phyloP scores from a whole-genome alignment of 2,113 vertebrate genomes.

The Phoxinus phoxinus region DNA sequence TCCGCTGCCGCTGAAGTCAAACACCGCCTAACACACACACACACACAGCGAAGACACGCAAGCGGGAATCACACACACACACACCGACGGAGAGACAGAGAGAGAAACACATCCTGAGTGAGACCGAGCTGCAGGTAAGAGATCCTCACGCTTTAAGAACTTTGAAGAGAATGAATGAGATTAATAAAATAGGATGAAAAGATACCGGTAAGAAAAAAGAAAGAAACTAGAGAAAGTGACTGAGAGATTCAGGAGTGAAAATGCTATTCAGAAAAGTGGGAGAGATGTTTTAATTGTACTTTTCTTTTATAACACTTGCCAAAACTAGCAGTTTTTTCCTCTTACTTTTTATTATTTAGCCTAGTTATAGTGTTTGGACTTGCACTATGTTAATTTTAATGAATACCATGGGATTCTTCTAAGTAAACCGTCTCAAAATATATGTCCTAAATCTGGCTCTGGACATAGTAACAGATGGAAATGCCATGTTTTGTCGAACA shows the following conservation, averaged over 20 bases:
- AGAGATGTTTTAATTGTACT: not conserved
- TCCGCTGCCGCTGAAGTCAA: constrained; percentile 87
- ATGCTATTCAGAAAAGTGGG: not conserved
- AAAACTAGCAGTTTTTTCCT: not conserved
- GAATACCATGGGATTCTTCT: not conserved
- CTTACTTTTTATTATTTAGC: not conserved
- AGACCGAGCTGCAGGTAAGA: constrained; percentile 40
- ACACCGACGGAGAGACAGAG: not conserved
- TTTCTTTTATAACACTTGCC: not conserved
- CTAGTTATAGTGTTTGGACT: not conserved
- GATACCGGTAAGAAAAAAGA: not conserved
- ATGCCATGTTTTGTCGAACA: not conserved
- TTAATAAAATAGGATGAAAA: not conserved
- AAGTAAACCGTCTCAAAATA: not conserved
- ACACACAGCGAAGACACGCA: constrained; percentile 57
- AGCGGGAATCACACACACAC: constrained; percentile 41
- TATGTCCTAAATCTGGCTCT: not conserved
- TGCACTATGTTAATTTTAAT: not conserved
- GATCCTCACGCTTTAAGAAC: not conserved
- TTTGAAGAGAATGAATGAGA: not conserved
- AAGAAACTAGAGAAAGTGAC: not conserved
- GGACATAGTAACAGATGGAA: not conserved
- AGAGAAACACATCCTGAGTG: constrained; percentile 12
- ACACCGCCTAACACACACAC: constrained; percentile 82
- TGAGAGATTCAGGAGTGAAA: constrained; percentile 6